Evolutionary conservation across 2,888 invertebrate genomes (phyloP), one percentile per base, ranked within the genome.

Genomic region (Tetragonula carbonaria): DNA sequence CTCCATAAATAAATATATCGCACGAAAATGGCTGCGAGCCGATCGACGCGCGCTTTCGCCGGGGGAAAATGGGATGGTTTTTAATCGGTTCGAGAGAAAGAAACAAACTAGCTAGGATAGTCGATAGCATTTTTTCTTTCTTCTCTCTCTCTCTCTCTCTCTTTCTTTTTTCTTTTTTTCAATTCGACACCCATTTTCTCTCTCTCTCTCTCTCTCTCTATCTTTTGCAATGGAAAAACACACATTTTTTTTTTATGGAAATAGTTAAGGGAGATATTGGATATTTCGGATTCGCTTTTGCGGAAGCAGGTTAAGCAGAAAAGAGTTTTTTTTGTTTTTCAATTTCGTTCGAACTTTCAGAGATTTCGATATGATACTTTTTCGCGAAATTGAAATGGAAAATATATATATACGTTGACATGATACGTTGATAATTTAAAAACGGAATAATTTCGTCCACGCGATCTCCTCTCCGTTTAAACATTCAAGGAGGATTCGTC

Each of bases 1-100:
- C 75, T 79, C 86, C 88, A 84, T 86, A 80, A 86, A 88, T 88
- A 88, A 88, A 88, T 88, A 88, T 87, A 76, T 63, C 67, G 62
- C 78, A 38, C 74, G 74, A 83, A 84, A 84, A 84, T 74, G 81
- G 73, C 57, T 65, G 73, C 73, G 57, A 70, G 59, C 57, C 74
- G 78, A 63, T 76, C 63, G 74, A 51, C 50, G 45, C 50, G 13
- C 62, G 62, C 18, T 8, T 28, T 28, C 28, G 28, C 28, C 57
- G n/a, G 5, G 50, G 14, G 16, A 13, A 21, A 5, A 1, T 28
- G 59, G 73, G 55, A 28, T 2, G 78, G 21, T 33, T 82, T 78
- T 72, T 72, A 78, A 78, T 82, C 71, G 74, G 55, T 45, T 45
- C 70, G 51, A 71, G 74, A 72, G 78, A 72, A 83, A 76, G 75